Evolutionary conservation across 37 sponge, comb jelly and placozoan genomes (phyloP).

Genomic region (Tethya wilhelma): DNA sequence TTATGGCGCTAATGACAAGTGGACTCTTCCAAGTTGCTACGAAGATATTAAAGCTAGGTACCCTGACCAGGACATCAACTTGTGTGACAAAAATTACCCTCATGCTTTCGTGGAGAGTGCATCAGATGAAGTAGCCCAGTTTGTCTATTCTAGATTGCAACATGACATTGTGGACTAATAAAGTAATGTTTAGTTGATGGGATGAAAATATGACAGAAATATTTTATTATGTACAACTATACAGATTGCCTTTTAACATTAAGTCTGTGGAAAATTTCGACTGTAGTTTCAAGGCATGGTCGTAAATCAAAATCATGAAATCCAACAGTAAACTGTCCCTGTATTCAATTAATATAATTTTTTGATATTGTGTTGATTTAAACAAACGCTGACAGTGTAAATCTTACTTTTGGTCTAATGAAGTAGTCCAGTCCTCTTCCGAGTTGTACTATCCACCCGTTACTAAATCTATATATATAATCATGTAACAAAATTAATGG

Average conservation of each 20-base stretch:
- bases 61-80: conserved; percentile 49
- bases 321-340: conserved; percentile 85
- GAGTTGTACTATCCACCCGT: conserved; percentile 90
- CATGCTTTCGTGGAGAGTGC: conserved; percentile 70
- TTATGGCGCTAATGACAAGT: conserved; percentile 70
- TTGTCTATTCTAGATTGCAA: conserved; percentile 33
- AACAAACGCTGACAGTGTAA: not conserved
- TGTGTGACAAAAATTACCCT: conserved; percentile 39
- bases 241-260: conserved; percentile 49
- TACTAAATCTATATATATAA: conserved; percentile 69
- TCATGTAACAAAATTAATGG: not conserved
- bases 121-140: conserved; percentile 66
- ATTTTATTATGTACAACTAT: no score
- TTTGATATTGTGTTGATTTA: not conserved
- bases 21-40: conserved; percentile 39
- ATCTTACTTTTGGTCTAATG: conserved; percentile 73
- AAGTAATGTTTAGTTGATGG: no score
- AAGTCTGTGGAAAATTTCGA: conserved; percentile 78
- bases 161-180: not conserved
- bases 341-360: not conserved
- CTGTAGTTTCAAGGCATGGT: conserved; percentile 81
- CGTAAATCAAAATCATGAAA: conserved; percentile 78
- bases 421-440: conserved; percentile 94
- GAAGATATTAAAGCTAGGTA: conserved; percentile 43
- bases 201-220: no score